Conservation (phyloP, 2,797 vertebrate species). For the Helarctos malayanus region DNA sequence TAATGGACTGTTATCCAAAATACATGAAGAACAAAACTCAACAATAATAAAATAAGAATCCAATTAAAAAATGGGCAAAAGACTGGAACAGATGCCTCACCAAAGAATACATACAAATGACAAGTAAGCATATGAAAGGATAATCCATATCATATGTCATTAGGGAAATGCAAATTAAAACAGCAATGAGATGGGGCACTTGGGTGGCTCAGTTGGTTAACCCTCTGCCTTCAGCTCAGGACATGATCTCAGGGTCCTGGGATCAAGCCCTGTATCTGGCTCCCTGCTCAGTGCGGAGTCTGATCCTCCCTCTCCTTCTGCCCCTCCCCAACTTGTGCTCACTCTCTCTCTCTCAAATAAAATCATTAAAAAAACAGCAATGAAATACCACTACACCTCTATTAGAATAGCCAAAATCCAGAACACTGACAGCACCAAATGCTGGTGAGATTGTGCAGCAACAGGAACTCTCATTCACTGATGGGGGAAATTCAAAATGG, state of each 20-base stretch:
- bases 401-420: neutral
- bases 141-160: neutral
- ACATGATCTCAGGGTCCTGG: neutral
- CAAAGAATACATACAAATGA: neutral
- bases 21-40: neutral
- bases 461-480: neutral
- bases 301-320: neutral
- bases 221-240: neutral
- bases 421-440: neutral
- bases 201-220: neutral
- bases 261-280: neutral
- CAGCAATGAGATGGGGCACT: neutral
- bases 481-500: neutral
- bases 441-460: neutral
- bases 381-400: neutral
- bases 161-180: conserved; percentile 6
- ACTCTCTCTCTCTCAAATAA: neutral
- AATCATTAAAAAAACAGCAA: neutral
- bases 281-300: neutral
- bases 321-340: neutral
- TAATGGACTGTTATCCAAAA: neutral
- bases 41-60: neutral
- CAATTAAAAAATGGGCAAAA: neutral
- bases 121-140: neutral
- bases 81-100: neutral